Percentiles rank a stretch among this genome's conserved stretches.
Conservation (phyloP, 2,113 vertebrate species). For the Sterrhoptilus dennistouni region DNA sequence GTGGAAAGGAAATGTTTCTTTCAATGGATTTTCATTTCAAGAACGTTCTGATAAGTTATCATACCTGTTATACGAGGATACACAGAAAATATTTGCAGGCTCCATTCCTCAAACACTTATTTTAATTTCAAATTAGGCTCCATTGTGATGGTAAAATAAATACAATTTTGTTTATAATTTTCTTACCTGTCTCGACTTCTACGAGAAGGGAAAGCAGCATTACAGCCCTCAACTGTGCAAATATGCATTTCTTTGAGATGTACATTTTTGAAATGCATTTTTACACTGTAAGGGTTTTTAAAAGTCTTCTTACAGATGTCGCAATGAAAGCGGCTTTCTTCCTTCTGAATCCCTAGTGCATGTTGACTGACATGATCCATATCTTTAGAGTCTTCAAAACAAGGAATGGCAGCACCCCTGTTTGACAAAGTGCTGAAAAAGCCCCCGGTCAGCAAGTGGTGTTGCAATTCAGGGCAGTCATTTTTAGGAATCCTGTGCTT, state of each 20-base stretch:
- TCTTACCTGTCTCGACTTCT: constrained; percentile 97
- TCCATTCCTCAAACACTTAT: constrained; percentile 48
- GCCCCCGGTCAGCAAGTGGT: constrained; percentile 74
- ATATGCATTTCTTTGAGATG: constrained; percentile 91
- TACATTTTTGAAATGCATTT: constrained; percentile 91
- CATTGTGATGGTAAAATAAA: constrained; percentile 59
- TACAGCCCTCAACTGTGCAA: constrained; percentile 91
- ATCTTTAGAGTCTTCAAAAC: constrained; percentile 73
- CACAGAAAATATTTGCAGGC: constrained; percentile 44
- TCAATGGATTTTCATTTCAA: constrained; percentile 53
- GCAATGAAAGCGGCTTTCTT: constrained; percentile 84
- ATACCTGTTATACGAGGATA: constrained; percentile 26
- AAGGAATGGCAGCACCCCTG: constrained; percentile 70
- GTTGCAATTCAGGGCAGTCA: constrained; percentile 76
- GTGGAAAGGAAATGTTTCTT: constrained; percentile 50
- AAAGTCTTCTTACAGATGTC: constrained; percentile 94
- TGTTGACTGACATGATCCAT: constrained; percentile 69
- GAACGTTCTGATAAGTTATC: constrained; percentile 40
- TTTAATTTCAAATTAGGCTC: constrained; percentile 59
- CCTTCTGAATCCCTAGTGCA: constrained; percentile 65
- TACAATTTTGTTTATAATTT: constrained; percentile 11
- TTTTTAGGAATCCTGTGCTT: constrained; percentile 69
- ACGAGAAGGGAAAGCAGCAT: constrained; percentile 89
- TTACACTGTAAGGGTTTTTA: constrained; percentile 91
- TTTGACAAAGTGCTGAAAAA: constrained; percentile 67